Evolutionary conservation across 2,888 invertebrate species (phyloP).

Genomic region (Sicus ferrugineus): DNA sequence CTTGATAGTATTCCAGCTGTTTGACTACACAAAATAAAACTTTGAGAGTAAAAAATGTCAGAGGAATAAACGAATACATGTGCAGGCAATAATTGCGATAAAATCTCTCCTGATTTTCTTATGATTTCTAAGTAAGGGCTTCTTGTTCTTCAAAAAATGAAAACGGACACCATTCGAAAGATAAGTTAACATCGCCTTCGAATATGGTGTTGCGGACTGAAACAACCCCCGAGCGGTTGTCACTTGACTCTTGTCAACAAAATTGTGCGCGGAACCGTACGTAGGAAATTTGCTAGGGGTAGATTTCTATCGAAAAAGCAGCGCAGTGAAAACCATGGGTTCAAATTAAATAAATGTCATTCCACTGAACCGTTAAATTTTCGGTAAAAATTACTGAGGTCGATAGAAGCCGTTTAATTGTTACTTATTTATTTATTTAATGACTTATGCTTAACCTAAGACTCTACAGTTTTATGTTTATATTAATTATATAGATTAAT

Average conservation of each 20-base stretch:
- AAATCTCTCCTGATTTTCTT: slow-evolving; percentile 59
- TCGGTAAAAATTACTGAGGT: too few species aligned
- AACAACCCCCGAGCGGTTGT: slow-evolving; percentile 32
- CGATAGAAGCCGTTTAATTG: too few species aligned
- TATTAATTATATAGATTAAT: too few species aligned
- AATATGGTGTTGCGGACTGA: slow-evolving; percentile 23
- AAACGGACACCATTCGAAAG: too few species aligned
- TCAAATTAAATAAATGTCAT: slow-evolving; percentile 56
- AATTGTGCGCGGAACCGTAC: not conserved
- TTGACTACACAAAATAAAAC: slow-evolving; percentile 28
- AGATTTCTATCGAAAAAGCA: slow-evolving; percentile 62
- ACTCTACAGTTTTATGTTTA: too few species aligned
- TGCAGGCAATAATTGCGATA: slow-evolving; percentile 66
- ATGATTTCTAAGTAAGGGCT: slow-evolving; percentile 47
- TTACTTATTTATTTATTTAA: too few species aligned
- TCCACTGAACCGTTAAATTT: too few species aligned
- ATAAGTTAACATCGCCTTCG: not conserved
- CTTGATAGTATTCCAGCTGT: slow-evolving; percentile 17
- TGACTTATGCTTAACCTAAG: too few species aligned
- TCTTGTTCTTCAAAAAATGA: slow-evolving; percentile 42
- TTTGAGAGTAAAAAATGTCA: slow-evolving; percentile 51
- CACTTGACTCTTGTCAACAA: not conserved
- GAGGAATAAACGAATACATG: slow-evolving; percentile 66
- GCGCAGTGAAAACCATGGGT: slow-evolving; percentile 61
- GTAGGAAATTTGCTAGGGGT: slow-evolving; percentile 39